A percentile compares a stretch with the other conserved stretches of the same genome.
Evolutionary conservation across 2,113 vertebrate species (phyloP).

Genomic region (Sturnus vulgaris): DNA sequence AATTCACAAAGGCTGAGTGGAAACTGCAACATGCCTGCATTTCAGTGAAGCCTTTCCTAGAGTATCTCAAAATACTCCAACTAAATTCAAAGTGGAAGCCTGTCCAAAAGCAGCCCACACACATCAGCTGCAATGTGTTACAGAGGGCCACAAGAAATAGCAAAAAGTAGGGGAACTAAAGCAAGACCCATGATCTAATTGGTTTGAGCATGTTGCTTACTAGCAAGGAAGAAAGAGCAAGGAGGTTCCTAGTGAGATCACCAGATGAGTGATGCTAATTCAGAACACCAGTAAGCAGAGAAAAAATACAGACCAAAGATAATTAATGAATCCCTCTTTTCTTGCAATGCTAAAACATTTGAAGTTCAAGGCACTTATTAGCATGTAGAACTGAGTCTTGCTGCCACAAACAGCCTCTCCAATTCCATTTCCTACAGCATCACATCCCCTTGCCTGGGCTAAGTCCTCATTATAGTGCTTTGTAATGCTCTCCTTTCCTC

Average conservation of each 20-base stretch:
- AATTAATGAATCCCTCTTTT: background rate
- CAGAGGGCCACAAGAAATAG: background rate
- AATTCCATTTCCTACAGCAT: background rate
- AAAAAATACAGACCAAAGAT: background rate
- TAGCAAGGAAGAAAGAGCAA: background rate
- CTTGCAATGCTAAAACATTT: background rate
- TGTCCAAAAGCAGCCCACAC: background rate
- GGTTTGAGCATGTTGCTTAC: background rate
- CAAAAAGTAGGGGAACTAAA: background rate
- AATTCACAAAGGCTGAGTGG: background rate
- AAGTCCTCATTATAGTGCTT: rapidly evolving
- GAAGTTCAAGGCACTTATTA: background rate
- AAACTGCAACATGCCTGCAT: background rate
- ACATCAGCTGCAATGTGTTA: background rate
- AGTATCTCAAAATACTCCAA: background rate
- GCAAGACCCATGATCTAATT: background rate
- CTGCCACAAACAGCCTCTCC: background rate
- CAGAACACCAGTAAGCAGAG: background rate
- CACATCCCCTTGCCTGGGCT: background rate
- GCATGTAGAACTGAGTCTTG: background rate
- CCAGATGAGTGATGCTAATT: background rate
- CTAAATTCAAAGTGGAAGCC: background rate
- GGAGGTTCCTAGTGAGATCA: background rate
- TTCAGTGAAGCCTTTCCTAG: background rate
- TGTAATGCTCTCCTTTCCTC: background rate